Conservation (phyloP, 2,888 invertebrate genomes). For the Drosophila histrio region DNA sequence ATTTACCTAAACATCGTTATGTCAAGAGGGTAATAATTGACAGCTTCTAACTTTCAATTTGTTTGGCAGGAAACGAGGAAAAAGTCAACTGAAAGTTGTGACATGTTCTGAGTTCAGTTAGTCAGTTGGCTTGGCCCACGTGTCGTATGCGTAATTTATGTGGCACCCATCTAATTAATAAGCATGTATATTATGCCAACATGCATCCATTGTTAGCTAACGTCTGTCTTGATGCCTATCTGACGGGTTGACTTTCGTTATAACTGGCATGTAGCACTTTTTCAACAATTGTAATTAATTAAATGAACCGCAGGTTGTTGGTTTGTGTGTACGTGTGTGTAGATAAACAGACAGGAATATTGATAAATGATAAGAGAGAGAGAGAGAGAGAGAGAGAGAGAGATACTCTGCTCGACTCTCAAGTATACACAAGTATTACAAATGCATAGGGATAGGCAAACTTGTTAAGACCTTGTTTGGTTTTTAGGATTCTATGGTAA, state of each 20-base stretch:
- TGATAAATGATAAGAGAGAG: slow-evolving; percentile 4
- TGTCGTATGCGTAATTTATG: slow-evolving; percentile 64
- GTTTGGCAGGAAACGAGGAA: too few relatives aligned
- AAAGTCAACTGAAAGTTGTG: neutral
- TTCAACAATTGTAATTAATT: slow-evolving; percentile 55
- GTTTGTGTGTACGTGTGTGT: neutral
- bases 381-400: too few relatives aligned
- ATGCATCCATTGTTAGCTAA: slow-evolving; percentile 27
- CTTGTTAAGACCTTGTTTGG: neutral
- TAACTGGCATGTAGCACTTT: slow-evolving; percentile 30
- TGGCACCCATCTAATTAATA: slow-evolving; percentile 63
- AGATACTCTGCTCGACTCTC: too few relatives aligned
- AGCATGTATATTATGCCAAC: slow-evolving; percentile 29
- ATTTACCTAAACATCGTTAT: too few relatives aligned
- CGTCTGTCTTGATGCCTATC: slow-evolving; percentile 6
- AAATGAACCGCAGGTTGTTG: slow-evolving; percentile 28
- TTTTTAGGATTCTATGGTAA: too few relatives aligned
- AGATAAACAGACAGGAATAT: neutral
- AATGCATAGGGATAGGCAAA: too few relatives aligned
- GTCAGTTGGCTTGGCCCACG: slow-evolving; percentile 12
- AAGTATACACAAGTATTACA: too few relatives aligned
- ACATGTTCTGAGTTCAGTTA: neutral
- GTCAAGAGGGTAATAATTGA: too few relatives aligned
- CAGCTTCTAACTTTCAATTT: slow-evolving; percentile 26
- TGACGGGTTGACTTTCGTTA: slow-evolving; percentile 42